These are phyloP conservation scores for Trypoxylus dichotomus DNA, from an alignment of 1,140 invertebrate genomes.

Conservation along the genomic window DNA sequence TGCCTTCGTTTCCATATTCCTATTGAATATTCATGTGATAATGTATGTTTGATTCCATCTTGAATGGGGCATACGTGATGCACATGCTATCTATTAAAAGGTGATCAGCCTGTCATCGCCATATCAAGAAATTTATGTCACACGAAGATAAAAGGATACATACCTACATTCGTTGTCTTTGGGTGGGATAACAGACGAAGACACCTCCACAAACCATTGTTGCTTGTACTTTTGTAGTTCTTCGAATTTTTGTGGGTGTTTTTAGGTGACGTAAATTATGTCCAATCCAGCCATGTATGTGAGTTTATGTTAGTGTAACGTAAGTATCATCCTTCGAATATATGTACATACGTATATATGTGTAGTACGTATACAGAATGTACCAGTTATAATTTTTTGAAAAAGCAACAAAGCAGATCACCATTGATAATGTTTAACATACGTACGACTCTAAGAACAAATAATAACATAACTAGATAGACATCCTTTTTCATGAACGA, in stretches of 20 bases:
- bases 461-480: too few relatives aligned
- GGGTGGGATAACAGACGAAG: neutral
- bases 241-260: conserved; percentile 14
- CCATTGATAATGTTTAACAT: too few relatives aligned
- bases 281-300: neutral
- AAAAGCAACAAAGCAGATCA: too few relatives aligned
- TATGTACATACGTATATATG: neutral
- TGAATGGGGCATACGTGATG: neutral
- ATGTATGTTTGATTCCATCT: neutral
- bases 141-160: conserved; percentile 1
- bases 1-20: neutral
- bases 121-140: conserved; percentile 10
- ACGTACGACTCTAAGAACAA: too few relatives aligned
- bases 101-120: neutral
- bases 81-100: neutral
- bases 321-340: neutral
- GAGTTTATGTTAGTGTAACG: neutral
- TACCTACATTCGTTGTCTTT: neutral
- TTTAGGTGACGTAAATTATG: conserved; percentile 13
- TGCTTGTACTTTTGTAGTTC: conserved; percentile 5
- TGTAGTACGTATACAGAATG: neutral
- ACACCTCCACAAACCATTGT: conserved; percentile 16
- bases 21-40: neutral
- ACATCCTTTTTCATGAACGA: too few relatives aligned
- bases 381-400: too few relatives aligned